A percentile compares a stretch with the other conserved stretches of the same genome.
These are phyloP conservation scores for Haliclona indistincta DNA, from an alignment of 37 sponge, comb jelly and placozoan genomes.

Conservation along the genomic window DNA sequence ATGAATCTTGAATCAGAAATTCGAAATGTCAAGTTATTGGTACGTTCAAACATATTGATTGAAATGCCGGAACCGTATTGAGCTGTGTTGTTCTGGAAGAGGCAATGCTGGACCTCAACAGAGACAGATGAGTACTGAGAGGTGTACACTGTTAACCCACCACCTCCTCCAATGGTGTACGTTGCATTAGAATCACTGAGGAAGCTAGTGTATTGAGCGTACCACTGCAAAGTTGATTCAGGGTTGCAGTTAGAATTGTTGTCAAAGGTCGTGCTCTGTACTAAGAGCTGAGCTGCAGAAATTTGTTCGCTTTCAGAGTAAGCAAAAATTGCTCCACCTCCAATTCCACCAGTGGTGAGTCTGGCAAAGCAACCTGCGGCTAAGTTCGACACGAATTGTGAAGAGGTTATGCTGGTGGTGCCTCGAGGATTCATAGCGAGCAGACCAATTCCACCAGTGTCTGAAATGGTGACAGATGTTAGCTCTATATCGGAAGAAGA, in stretches of 20 bases:
- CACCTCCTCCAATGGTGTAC: conserved; percentile 45
- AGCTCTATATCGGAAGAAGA: neutral
- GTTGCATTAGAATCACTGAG: neutral
- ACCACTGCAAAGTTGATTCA: neutral
- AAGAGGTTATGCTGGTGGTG: neutral
- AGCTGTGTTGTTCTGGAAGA: conserved; percentile 48
- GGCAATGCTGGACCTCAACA: neutral
- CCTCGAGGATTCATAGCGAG: neutral
- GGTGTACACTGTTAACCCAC: conserved; percentile 41
- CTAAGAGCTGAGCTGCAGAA: neutral
- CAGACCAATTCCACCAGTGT: neutral
- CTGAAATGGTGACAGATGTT: neutral
- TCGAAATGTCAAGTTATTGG: neutral
- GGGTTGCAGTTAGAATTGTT: conserved; percentile 45
- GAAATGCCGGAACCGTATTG: conserved; percentile 34
- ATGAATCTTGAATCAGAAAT: conserved; percentile 34
- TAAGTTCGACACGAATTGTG: neutral
- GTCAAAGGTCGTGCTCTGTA: conserved; percentile 21
- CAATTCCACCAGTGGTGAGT: neutral
- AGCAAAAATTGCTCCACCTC: neutral
- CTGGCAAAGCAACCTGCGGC: neutral
- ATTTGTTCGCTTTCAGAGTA: neutral
- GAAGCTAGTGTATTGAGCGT: neutral
- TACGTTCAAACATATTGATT: conserved; percentile 28
- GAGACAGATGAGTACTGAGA: conserved; percentile 20